These are phyloP conservation scores for Acanthosepion lycidas DNA, from an alignment of 2,888 invertebrate species.

Conservation along the genomic window DNA sequence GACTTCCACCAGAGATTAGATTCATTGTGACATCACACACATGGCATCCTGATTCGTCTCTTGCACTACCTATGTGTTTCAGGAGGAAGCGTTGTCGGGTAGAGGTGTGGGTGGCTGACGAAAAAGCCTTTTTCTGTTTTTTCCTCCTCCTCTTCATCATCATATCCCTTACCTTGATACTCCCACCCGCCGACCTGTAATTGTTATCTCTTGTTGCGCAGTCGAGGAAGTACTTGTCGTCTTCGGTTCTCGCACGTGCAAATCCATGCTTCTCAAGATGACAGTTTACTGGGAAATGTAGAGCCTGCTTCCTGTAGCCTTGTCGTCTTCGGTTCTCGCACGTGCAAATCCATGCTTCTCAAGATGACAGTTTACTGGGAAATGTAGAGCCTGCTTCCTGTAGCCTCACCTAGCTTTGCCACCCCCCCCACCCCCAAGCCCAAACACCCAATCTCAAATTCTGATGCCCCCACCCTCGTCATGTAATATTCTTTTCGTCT, in stretches of 20 bases:
- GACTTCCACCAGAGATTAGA: slow-evolving; percentile 22
- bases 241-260: slow-evolving; percentile 23
- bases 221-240: slow-evolving; percentile 33
- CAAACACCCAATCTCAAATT: neutral
- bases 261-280: slow-evolving; percentile 8
- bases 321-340: slow-evolving; percentile 33
- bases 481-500: neutral
- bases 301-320: slow-evolving; percentile 33
- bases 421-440: neutral
- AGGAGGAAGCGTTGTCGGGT: neutral
- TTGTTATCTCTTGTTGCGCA: slow-evolving; percentile 33
- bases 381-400: slow-evolving; percentile 33
- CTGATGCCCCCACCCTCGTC: neutral
- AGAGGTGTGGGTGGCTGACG: neutral
- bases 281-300: slow-evolving; percentile 33
- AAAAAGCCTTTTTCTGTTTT: neutral
- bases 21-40: slow-evolving; percentile 33
- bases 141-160: neutral
- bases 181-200: neutral
- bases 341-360: slow-evolving; percentile 33
- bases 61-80: neutral
- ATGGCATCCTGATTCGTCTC: neutral
- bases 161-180: neutral
- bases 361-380: slow-evolving; percentile 33
- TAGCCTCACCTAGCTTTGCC: neutral